phyloP scores from a whole-genome alignment of 2,113 vertebrate species.

The Pitta sordida region DNA sequence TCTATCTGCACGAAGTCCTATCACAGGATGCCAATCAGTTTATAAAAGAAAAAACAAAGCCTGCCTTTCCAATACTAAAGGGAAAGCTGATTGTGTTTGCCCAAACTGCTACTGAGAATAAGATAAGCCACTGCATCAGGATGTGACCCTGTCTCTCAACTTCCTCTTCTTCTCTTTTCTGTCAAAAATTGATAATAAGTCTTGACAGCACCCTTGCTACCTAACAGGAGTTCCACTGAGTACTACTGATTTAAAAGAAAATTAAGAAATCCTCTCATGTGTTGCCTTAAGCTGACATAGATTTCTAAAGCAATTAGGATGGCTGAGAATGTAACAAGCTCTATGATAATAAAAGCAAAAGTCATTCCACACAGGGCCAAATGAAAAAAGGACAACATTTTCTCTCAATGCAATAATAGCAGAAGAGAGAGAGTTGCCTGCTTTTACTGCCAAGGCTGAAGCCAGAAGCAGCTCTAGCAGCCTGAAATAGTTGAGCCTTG shows the following conservation, averaged over 20 bases:
- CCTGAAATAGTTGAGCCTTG: not conserved
- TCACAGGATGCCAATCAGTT: not conserved
- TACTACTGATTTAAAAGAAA: not conserved
- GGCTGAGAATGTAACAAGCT: not conserved
- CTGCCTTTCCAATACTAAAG: not conserved
- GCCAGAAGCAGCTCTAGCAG: not conserved
- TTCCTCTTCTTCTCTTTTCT: not conserved
- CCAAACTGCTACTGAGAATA: not conserved
- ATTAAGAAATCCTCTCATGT: not conserved
- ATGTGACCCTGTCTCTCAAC: not conserved
- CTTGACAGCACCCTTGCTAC: not conserved
- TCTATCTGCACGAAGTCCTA: not conserved
- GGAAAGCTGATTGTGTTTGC: not conserved
- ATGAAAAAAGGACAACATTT: not conserved
- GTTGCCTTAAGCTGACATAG: not conserved
- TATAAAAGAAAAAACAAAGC: not conserved
- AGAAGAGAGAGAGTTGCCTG: not conserved
- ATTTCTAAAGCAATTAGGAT: not conserved
- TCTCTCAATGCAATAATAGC: not conserved
- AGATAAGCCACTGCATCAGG: not conserved
- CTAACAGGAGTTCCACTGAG: not conserved
- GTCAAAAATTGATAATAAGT: not conserved
- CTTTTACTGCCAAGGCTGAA: not conserved
- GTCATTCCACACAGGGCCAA: not conserved
- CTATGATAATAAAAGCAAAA: not conserved